These are phyloP conservation scores for Ailurus styani DNA, from an alignment of 2,113 vertebrate genomes.

Conservation along the genomic window DNA sequence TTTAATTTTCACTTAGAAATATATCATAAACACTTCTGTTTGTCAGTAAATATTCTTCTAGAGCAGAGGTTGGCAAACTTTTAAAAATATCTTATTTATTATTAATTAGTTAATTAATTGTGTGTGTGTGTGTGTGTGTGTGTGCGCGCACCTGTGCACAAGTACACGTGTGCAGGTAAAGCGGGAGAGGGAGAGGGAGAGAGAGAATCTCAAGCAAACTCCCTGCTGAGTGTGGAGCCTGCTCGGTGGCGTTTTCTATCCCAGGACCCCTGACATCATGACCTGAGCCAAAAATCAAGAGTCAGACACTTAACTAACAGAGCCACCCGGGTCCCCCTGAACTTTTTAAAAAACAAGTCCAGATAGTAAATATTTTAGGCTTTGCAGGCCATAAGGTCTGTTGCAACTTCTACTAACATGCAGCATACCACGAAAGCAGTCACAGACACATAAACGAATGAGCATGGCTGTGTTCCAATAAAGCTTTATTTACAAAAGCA, in stretches of 20 bases:
- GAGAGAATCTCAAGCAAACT: not conserved
- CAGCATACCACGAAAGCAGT: not conserved
- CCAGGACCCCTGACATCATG: not conserved
- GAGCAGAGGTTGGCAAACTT: not conserved
- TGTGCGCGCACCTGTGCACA: no score
- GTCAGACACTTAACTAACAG: not conserved
- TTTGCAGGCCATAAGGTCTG: not conserved
- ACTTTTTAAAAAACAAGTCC: not conserved
- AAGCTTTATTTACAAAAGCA: not conserved
- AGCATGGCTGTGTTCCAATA: not conserved
- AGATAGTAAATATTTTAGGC: not conserved
- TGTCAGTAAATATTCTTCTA: not conserved
- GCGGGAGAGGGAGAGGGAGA: not conserved
- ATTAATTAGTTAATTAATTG: not conserved
- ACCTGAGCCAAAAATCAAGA: not conserved
- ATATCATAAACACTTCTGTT: not conserved
- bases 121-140: not conserved
- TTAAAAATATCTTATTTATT: no score
- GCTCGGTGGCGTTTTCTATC: not conserved
- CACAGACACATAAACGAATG: not conserved
- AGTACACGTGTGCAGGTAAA: no score
- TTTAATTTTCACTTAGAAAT: not conserved
- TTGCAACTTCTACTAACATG: not conserved
- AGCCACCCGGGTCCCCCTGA: not conserved
- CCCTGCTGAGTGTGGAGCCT: no score